A percentile compares a stretch with the other conserved stretches of the same genome.
Evolutionary conservation across 2,113 vertebrate species (phyloP).

Genomic region (Odobenus rosmarus): DNA sequence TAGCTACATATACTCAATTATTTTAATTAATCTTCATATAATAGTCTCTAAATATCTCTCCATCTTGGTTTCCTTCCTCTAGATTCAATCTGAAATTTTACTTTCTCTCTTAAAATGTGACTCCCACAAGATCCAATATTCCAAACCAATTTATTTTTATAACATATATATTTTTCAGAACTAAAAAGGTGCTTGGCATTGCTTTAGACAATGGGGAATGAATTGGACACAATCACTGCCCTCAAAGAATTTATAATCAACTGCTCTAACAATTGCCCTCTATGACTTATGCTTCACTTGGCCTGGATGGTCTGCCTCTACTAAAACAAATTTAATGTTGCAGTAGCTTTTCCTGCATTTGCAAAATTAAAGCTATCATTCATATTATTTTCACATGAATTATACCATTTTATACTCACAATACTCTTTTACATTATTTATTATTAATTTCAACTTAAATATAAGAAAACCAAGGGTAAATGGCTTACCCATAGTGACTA

Average conservation of each 20-base stretch:
- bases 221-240: background rate
- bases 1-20: background rate
- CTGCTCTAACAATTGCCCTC: background rate
- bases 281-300: background rate
- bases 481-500: background rate
- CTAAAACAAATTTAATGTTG: background rate
- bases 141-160: background rate
- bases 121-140: background rate
- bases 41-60: background rate
- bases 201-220: background rate
- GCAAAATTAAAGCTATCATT: background rate
- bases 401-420: background rate
- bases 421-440: background rate
- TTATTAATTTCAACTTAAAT: background rate
- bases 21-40: background rate
- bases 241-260: background rate
- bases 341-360: background rate
- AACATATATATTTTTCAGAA: background rate
- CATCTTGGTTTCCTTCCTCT: background rate
- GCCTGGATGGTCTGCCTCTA: too few species aligned
- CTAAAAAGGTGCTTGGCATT: background rate
- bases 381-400: background rate
- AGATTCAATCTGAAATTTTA: background rate
- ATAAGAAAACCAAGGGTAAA: background rate
- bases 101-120: background rate